Conservation (phyloP, 2,888 invertebrate species). For the Drosophila histrio region DNA sequence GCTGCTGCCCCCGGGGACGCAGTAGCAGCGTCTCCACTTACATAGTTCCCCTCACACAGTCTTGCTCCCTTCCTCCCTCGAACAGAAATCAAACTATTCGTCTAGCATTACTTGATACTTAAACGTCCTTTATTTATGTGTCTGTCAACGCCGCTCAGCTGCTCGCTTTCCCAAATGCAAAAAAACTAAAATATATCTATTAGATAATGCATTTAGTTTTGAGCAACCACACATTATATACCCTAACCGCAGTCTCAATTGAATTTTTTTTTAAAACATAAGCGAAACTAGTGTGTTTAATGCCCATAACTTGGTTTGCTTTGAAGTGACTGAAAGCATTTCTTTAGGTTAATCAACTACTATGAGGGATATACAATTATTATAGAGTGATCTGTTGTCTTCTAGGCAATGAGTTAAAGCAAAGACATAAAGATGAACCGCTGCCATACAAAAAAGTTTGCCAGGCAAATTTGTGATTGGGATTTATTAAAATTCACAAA, state of each 20-base stretch:
- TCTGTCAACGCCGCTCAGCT: conserved; percentile 81
- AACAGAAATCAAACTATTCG: conserved; percentile 67
- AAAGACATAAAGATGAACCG: no score
- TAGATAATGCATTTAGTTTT: not conserved
- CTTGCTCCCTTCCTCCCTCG: not conserved
- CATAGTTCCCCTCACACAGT: not conserved
- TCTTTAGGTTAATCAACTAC: no score
- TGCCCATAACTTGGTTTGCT: no score
- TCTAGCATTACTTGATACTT: conserved; percentile 75
- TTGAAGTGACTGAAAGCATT: no score
- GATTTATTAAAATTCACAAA: no score
- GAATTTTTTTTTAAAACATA: no score
- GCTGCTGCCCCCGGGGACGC: conserved; percentile 52
- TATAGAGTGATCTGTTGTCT: no score
- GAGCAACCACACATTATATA: not conserved
- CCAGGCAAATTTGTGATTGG: no score
- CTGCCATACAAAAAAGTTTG: no score
- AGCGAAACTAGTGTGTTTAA: no score
- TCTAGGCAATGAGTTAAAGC: no score
- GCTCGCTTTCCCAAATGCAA: conserved; percentile 53
- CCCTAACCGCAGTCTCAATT: not conserved
- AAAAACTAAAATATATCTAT: conserved; percentile 26
- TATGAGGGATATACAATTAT: no score
- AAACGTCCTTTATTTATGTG: conserved; percentile 80
- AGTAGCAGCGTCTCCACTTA: conserved; percentile 51